Evolutionary conservation across 2,888 invertebrate species (phyloP), one percentile per base, ranked within the genome.

Genomic region (Helicoverpa assulta): DNA sequence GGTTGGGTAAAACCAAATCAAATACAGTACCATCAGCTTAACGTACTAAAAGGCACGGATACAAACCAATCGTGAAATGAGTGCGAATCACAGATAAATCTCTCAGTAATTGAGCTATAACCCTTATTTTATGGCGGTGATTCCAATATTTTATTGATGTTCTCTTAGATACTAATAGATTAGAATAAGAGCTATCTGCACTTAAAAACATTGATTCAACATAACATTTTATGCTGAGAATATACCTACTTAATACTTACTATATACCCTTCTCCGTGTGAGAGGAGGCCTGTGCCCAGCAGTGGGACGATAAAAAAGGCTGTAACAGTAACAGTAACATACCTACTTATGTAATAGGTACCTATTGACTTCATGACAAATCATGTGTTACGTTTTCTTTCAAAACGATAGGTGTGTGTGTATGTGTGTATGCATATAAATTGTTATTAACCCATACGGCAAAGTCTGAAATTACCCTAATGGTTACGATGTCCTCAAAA

Each of bases 91-190:
- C 21, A 26, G 3, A 47, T 14, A 53, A 53, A 26, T 26, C 26
- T 16, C 26, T 14, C 7, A 43, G 58, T 26, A 53, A 21, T 53
- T 53, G 53, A 19, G 53, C 53, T 16, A 26, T 26, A 53, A 53
- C 53, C 26, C 29, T 52, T 53, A 53, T 26, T 21, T 53, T 53
- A 53, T 21, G 53, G 53, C 47, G 47, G 47, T 47, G 47, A 47
- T 47, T 47, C 47, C 47, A 47, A 47, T 47, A 47, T 16, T 47
- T 47, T 47, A 47, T 47, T 47, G 47, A 47, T 47, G 16, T 47
- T 47, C 47, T 47, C 47, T 47, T 47, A n/a, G n/a, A 47, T 47
- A 47, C 47, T 47, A 47, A 47, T 47, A 47, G 47, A 47, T 47
- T 33, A 33, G n/a, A 55, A 21, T 47, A 47, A n/a, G n/a, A 16